Base-by-base conservation (phyloP, 2,797 vertebrate species). In the Anguilla anguilla region DNA sequence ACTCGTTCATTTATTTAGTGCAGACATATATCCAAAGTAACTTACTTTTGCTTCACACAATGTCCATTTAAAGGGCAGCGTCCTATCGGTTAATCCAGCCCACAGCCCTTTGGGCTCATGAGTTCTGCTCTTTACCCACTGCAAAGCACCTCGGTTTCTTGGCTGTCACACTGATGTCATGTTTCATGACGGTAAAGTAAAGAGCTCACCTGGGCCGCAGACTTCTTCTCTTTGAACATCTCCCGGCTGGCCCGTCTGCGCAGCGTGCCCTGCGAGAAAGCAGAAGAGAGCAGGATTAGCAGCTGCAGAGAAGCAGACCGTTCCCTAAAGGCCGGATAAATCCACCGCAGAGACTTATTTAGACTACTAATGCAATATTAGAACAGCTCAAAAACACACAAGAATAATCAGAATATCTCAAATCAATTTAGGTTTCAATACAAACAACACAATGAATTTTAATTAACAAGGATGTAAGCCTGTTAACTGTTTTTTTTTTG, bases 231-330 rank as follows among this genome's bases (percentile, higher is more conserved):
- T 95, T 98, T 99, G 92, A 98, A 97, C 0, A 94, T 93, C 93
- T 99, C 98, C 83, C 98, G 96, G 92, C 97, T 97, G 57, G 97
- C 97, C 95, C 98, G 97, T 94, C 98, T 97, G 93, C 98, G 97
- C 93, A 98, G 91, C 67, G 96, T 96, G 89, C 96, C 98, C 99
- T 99, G 96, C 79, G 94, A 88, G 61, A 91, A 88, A 89, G 0
- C 92, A 11, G 53, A 69, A 74, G 10, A 4, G 39, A 51, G 46
- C 22, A 43, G 28, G 46, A 51, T 46, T 9, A 49, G 28, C 3
- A 19, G 5, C 35, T 3, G 15, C 35, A 22, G 74, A 79, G 17
- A 22, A 22, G 11, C 28, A 35, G 31, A 15, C 31, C n/a, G 25
- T 74, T 31, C 11, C 28, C 31, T 35, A 43, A 43, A 79, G 13